Evolutionary conservation across 2,113 vertebrate genomes (phyloP).

Genomic region (Rhinoderma darwinii): DNA sequence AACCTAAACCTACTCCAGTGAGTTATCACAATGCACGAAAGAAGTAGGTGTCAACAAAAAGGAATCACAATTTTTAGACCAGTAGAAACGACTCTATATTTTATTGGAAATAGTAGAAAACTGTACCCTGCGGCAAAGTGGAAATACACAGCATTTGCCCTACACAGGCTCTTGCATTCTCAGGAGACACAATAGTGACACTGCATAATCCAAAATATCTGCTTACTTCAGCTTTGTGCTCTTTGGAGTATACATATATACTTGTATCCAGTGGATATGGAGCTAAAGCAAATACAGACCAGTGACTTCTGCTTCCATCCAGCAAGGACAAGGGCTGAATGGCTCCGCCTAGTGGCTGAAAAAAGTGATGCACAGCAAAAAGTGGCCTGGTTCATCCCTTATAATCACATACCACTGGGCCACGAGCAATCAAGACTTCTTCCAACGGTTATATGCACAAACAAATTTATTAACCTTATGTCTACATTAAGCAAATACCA

Average conservation of each 20-base stretch:
- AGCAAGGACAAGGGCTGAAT: neutral
- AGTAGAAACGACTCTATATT: no score
- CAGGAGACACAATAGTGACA: neutral
- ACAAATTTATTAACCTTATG: neutral
- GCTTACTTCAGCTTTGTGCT: neutral
- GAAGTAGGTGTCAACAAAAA: no score
- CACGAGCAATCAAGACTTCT: neutral
- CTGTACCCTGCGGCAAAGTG: no score
- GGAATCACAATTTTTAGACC: no score
- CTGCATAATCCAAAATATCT: neutral
- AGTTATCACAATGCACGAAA: no score
- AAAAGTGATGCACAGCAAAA: neutral
- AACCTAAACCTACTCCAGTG: no score
- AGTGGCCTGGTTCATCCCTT: neutral
- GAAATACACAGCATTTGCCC: no score
- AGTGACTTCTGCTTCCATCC: neutral
- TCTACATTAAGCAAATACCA: no score
- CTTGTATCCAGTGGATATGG: neutral
- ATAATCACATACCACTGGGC: neutral
- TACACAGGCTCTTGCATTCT: no score
- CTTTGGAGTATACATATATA: neutral
- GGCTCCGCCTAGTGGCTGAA: constrained; percentile 11
- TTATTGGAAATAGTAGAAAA: no score
- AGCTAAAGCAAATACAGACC: neutral
- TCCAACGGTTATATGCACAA: no score